A percentile compares a stretch with the other conserved stretches of the same genome.
Conservation (phyloP, 2,888 invertebrate genomes). For the Cosmia pyralina region DNA sequence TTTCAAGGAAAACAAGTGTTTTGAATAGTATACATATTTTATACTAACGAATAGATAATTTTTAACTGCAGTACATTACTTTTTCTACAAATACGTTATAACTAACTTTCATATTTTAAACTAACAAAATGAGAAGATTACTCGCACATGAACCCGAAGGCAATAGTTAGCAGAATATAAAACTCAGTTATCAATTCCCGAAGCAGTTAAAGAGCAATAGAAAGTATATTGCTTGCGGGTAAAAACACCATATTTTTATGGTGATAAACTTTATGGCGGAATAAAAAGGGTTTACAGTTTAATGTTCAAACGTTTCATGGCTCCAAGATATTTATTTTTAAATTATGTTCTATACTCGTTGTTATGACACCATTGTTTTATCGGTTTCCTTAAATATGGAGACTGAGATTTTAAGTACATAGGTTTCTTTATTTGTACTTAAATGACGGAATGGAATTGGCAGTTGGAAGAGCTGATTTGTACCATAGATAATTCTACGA, state of each 20-base stretch:
- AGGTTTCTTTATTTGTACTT: background rate
- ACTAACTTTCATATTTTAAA: background rate
- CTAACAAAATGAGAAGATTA: background rate
- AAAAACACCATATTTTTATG: conserved; percentile 63
- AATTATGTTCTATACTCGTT: conserved; percentile 44
- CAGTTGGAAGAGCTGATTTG: background rate
- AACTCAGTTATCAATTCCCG: conserved; percentile 54
- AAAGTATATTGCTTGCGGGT: conserved; percentile 55
- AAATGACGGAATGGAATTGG: background rate
- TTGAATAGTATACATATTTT: no score
- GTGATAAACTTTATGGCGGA: conserved; percentile 57
- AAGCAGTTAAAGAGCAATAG: conserved; percentile 63
- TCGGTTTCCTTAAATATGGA: conserved; percentile 26
- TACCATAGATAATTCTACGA: background rate
- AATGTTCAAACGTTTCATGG: conserved; percentile 41
- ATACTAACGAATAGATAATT: background rate
- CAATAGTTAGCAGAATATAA: conserved; percentile 50
- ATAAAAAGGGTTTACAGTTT: conserved; percentile 63
- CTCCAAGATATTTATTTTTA: conserved; percentile 54
- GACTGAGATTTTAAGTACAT: background rate
- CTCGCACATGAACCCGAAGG: conserved; percentile 6
- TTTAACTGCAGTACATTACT: background rate
- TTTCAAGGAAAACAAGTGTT: no score
- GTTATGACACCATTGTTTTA: conserved; percentile 47
- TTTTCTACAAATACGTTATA: background rate